Evolutionary conservation across 2,888 invertebrate genomes (phyloP).

Genomic region (Diachrysia chrysitis): DNA sequence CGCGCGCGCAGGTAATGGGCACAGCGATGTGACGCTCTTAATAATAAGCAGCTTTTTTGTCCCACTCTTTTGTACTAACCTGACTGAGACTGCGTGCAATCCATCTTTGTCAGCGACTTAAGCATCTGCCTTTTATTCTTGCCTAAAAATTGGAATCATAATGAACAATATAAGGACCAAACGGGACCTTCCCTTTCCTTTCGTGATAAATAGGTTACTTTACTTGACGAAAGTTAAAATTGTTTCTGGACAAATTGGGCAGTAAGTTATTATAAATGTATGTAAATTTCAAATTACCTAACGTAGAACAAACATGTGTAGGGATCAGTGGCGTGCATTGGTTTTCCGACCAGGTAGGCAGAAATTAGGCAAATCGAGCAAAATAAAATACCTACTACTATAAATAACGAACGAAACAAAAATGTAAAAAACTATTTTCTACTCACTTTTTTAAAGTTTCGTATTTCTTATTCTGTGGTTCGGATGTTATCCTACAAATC

Average conservation of each 20-base stretch:
- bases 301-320: constrained; percentile 37
- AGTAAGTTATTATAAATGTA: constrained; percentile 40
- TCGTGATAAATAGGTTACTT: constrained; percentile 56
- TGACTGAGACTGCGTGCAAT: constrained; percentile 73
- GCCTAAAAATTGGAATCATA: constrained; percentile 85
- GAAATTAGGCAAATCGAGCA: too few relatives aligned
- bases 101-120: constrained; percentile 81
- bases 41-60: constrained; percentile 78
- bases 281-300: constrained; percentile 30
- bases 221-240: constrained; percentile 40
- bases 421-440: too few relatives aligned
- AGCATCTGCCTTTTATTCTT: constrained; percentile 83
- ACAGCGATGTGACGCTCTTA: constrained; percentile 71
- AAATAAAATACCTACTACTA: too few relatives aligned
- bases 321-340: too few relatives aligned
- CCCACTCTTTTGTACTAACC: constrained; percentile 72
- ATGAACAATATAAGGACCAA: constrained; percentile 72
- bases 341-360: too few relatives aligned
- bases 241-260: constrained; percentile 29
- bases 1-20: constrained; percentile 80
- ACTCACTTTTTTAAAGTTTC: too few relatives aligned
- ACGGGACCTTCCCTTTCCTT: constrained; percentile 64
- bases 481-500: too few relatives aligned
- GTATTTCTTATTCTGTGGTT: too few relatives aligned
- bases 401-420: too few relatives aligned